These are phyloP conservation scores for Blera fallax DNA, from an alignment of 2,888 invertebrate genomes.

Conservation along the genomic window DNA sequence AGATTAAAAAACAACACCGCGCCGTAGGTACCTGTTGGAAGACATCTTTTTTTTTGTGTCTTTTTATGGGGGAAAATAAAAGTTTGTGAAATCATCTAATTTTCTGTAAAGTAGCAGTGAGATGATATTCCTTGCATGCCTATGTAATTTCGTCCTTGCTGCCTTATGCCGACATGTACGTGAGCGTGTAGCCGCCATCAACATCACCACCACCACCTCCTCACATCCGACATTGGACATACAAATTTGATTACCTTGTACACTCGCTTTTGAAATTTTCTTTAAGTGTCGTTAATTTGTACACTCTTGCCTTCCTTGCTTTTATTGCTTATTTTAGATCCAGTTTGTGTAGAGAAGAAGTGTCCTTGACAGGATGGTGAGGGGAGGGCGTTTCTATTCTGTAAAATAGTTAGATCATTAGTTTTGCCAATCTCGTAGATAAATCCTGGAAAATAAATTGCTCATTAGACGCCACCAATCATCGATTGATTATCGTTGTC, in stretches of 20 bases:
- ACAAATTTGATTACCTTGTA: conserved; percentile 60
- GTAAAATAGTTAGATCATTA: conserved; percentile 30
- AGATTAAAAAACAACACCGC: conserved; percentile 59
- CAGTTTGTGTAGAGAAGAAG: neutral
- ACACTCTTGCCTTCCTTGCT: neutral
- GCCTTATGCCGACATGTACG: neutral
- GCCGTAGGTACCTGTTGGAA: conserved; percentile 45
- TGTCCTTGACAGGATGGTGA: neutral
- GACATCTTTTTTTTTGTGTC: conserved; percentile 1
- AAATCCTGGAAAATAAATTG: conserved; percentile 65
- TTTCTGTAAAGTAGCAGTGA: conserved; percentile 57
- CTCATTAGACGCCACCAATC: conserved; percentile 67
- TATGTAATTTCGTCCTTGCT: conserved; percentile 45
- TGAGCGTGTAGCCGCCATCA: neutral
- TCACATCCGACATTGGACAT: conserved; percentile 23
- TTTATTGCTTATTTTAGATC: conserved; percentile 12
- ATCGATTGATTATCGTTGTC: conserved; percentile 66
- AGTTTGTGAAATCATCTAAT: conserved; percentile 67
- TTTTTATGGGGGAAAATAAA: conserved; percentile 50
- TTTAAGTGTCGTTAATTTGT: conserved; percentile 16
- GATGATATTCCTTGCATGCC: conserved; percentile 54
- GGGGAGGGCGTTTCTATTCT: neutral
- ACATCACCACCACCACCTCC: too few relatives aligned
- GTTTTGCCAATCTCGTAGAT: conserved; percentile 52
- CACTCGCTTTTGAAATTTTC: conserved; percentile 16